Base-by-base conservation (phyloP, 2,113 vertebrate species). In the Gila orcuttii region DNA sequence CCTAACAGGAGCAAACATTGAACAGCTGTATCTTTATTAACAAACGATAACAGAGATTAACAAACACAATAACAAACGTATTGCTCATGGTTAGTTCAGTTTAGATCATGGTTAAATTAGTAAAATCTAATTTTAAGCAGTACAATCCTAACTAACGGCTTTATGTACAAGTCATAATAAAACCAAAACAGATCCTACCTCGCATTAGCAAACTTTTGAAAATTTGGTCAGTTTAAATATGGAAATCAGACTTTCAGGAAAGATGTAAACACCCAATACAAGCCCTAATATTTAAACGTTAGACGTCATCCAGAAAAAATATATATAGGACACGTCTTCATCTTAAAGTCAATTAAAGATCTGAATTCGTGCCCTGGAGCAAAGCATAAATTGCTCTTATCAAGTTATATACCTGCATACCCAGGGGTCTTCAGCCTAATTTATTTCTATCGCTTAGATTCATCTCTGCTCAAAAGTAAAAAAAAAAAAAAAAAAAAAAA, bases 281-380 rank as follows among this genome's bases (percentile, higher is more conserved):
- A 87, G 84, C 89, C 89, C 90, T 68, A 79, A 91, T 92, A 89
- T 89, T 89, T 87, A 89, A 86, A 68, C 78, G 85, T 85, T 86
- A 88, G 82, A 62, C 11, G 71, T 91, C 77, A 91, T 95, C 92
- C 93, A 92, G 94, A 47, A 75, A 74, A 92, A 69, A 90, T 92
- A 96, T 42, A 97, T 69, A 97, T 95, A 95, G 96, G 95, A 94
- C 96, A 97, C 95, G 95, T 97, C 96, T 97, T 97, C 95, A 97
- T 97, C 96, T 96, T 96, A 95, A 95, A 97, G 95, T 95, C 97
- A 98, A 99, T 98, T 97, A 98, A 98, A 97, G 96, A 96, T 96
- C 94, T 93, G 95, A 96, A 98, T 96, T 95, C 93, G 91, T 96
- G 96, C 96, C 97, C 95, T 92, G 87, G 69, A 97, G 97, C 97